Percentiles rank a stretch among this genome's conserved stretches.
Conservation (phyloP, 1,140 invertebrate species). For the Belonocnema kinseyi region DNA sequence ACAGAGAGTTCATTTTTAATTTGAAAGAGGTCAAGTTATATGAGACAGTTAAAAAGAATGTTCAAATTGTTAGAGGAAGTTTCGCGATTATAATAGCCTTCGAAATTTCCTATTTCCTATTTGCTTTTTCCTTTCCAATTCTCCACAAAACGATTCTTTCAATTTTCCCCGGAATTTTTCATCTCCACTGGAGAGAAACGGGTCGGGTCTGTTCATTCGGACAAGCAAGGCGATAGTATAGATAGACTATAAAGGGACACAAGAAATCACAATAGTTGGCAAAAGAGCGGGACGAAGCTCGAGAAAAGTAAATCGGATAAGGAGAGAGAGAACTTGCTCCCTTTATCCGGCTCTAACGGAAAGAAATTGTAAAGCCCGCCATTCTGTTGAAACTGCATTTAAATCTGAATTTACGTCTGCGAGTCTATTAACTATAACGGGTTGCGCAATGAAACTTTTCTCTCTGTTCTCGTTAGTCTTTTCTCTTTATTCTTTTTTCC, state of each 20-base stretch:
- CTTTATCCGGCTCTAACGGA: slow-evolving; percentile 3
- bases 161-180: neutral
- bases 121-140: neutral
- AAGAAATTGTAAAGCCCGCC: slow-evolving; percentile 21
- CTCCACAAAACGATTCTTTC: slow-evolving; percentile 1
- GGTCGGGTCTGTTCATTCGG: neutral
- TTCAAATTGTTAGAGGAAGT: neutral
- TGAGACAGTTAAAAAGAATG: too few relatives aligned
- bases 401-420: slow-evolving; percentile 60
- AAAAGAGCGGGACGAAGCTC: slow-evolving; percentile 1
- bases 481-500: neutral
- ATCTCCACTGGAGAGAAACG: slow-evolving; percentile 1
- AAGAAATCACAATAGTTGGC: slow-evolving; percentile 3
- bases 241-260: neutral
- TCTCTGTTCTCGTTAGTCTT: slow-evolving; percentile 31
- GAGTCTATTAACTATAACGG: slow-evolving; percentile 52
- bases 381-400: slow-evolving; percentile 51
- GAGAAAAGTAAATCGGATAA: neutral
- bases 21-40: too few relatives aligned
- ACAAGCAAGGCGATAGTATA: neutral
- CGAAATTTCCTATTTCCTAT: neutral
- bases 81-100: neutral
- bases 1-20: too few relatives aligned
- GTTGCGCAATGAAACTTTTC: neutral
- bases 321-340: slow-evolving; percentile 5